Percentiles rank a stretch among this genome's conserved stretches.
Evolutionary conservation across 2,113 vertebrate genomes (phyloP).

Genomic region (Solenodon paradoxus): DNA sequence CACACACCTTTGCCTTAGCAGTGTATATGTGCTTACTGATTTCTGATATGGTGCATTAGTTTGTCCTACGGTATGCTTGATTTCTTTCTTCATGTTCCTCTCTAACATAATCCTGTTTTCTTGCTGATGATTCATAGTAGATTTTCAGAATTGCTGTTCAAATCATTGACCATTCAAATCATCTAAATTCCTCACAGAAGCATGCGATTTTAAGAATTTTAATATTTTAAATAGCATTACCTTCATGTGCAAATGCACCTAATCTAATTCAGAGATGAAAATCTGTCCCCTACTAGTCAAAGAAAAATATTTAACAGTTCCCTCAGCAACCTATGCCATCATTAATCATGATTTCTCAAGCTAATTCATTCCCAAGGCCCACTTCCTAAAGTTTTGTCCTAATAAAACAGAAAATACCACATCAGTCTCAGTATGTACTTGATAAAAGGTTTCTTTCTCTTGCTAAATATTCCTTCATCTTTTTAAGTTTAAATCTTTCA

Average conservation of each 20-base stretch:
- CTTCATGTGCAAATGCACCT: background rate
- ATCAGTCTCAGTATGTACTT: background rate
- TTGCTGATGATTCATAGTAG: background rate
- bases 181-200: conserved; percentile 24
- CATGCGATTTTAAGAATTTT: background rate
- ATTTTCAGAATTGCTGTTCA: background rate
- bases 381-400: background rate
- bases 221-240: background rate
- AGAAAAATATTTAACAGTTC: background rate
- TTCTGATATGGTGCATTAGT: background rate
- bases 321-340: background rate
- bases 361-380: too few species aligned
- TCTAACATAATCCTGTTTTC: background rate
- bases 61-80: background rate
- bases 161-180: conserved; percentile 45
- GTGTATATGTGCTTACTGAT: background rate
- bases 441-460: background rate
- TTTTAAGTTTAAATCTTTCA: conserved; percentile 4
- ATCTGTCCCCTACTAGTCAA: background rate
- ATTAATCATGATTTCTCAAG: background rate
- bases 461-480: background rate
- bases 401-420: background rate
- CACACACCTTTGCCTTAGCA: background rate
- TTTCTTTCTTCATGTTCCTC: conserved; percentile 26
- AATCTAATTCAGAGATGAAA: conserved; percentile 30